Base-by-base conservation (phyloP, 1,140 invertebrate genomes). In the Formica exsecta region DNA sequence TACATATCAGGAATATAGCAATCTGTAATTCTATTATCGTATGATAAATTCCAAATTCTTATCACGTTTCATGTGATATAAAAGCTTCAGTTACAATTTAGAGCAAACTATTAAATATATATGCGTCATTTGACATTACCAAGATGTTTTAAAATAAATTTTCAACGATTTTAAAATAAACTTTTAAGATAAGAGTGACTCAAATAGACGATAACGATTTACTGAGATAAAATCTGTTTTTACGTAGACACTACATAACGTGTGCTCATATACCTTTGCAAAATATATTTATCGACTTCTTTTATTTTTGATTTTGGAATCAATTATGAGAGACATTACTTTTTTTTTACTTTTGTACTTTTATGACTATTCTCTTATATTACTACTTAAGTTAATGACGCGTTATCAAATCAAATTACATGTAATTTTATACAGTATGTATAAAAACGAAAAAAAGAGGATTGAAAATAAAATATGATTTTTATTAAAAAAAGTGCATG, bases 151-250 rank as follows among this genome's bases (percentile, higher is more conserved):
- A 68, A 68, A 68, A 38, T 66, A 73, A 22, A 57, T 36, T n/a
- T 54, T 9, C 0, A 13, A 29, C 19, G 32, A 9, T 74, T 38
- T 54, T 57, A 11, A 57, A 54, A 22, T 73, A 54, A 36, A 74
- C 3, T 51, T 51, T 51, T 51, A 51, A 51, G 16, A 19, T 51
- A 51, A 51, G 16, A 51, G 4, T 19, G 51, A 74, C n/a, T 74
- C 2, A n/a, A 54, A 57, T 22, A 54, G 8, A 0, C 4, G 11
- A 54, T 73, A 16, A 57, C 0, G 19, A 74, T 36, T 74, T 54
- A 74, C 32, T 54, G 3, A 73, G n/a, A 54, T 73, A 54, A 71
- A 73, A 32, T 36, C 19, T 51, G 48, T 51, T 51, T 51, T 51
- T 11, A 22, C 0, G 1, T 36, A 54, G n/a, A 32, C 29, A 32